phyloP scores from a whole-genome alignment of 2,888 invertebrate genomes.

The Lymantria monacha region DNA sequence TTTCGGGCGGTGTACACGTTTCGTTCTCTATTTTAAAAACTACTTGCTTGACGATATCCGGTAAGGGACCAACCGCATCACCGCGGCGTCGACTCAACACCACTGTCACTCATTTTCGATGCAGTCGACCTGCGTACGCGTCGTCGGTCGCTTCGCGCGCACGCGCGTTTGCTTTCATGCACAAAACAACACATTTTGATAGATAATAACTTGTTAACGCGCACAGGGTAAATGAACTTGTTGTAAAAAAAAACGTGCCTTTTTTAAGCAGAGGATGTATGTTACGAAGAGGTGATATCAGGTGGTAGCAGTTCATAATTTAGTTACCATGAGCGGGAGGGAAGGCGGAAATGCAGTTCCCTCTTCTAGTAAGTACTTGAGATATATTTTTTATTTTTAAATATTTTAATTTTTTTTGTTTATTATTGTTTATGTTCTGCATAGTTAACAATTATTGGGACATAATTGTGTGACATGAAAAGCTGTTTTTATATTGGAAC shows the following conservation, averaged over 20 bases:
- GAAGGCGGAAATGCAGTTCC: constrained; percentile 81
- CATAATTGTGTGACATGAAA: constrained; percentile 35
- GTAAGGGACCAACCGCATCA: constrained; percentile 76
- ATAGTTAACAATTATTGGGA: constrained; percentile 6
- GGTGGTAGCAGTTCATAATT: constrained; percentile 66
- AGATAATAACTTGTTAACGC: constrained; percentile 59
- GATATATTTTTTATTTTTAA: constrained; percentile 35
- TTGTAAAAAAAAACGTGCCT: constrained; percentile 53
- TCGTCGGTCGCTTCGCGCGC: constrained; percentile 72
- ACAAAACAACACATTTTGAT: constrained; percentile 58
- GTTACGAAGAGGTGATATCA: constrained; percentile 70
- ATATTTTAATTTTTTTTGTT: constrained; percentile 17
- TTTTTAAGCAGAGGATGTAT: constrained; percentile 66
- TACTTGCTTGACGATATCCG: constrained; percentile 77
- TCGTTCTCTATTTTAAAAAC: constrained; percentile 81
- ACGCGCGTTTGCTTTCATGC: constrained; percentile 68
- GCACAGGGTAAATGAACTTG: constrained; percentile 52
- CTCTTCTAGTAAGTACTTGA: constrained; percentile 74
- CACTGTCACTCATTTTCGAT: constrained; percentile 73
- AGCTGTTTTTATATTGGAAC: constrained; percentile 49
- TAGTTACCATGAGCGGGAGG: constrained; percentile 77
- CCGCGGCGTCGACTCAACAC: constrained; percentile 54
- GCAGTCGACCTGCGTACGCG: constrained; percentile 80
- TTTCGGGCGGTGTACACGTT: constrained; percentile 78
- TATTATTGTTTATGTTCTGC: neutral